Evolutionary conservation across 2,113 vertebrate species (phyloP), one percentile per base, ranked within the genome.

Genomic region (Macquaria australasica): DNA sequence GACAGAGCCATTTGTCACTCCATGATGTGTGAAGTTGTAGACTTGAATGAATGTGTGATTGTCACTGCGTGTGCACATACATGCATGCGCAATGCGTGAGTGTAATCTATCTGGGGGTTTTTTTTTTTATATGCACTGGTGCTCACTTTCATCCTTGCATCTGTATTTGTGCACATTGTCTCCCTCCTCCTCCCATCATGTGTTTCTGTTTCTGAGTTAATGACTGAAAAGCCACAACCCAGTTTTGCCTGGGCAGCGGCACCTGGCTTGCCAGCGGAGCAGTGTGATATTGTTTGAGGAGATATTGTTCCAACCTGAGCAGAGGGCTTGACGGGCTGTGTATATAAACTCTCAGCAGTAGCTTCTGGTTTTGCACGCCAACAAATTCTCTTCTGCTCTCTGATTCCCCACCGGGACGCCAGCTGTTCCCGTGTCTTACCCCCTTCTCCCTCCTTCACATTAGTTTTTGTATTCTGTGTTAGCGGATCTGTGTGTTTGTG

Each of bases 401-500:
- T 67, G 86, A 77, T 84, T 92, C 85, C 92, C 91, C 72, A 25
- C 74, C 77, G 87, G 75, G 90, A 86, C 31, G 28, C 83, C 93
- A 94, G 94, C 91, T 96, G 93, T 94, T 94, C 80, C 51, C 37
- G 6, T 74, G 60, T 87, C 79, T 68, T n/a, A 63, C 50, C 28
- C 63, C 62, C 23, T 31, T 51, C 70, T 70, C 66, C 48, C 77
- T 79, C 77, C 77, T 74, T 83, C 74, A 72, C 66, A 73, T 90
- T 68, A 60, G 56, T 25, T 79, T 86, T 71, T 20, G 64, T 64
- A 48, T 62, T 79, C 58, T 7, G 28, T 20, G 60, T 70, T 73
- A 48, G 67, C 60, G 5, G 73, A 83, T 89, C n/a, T 69, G 12
- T 81, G 78, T 63, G 72, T 84, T 56, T 89, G 77, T 79, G 48